Evolutionary conservation across 2,888 invertebrate genomes (phyloP).

Genomic region (Torymus aiolomorphi): DNA sequence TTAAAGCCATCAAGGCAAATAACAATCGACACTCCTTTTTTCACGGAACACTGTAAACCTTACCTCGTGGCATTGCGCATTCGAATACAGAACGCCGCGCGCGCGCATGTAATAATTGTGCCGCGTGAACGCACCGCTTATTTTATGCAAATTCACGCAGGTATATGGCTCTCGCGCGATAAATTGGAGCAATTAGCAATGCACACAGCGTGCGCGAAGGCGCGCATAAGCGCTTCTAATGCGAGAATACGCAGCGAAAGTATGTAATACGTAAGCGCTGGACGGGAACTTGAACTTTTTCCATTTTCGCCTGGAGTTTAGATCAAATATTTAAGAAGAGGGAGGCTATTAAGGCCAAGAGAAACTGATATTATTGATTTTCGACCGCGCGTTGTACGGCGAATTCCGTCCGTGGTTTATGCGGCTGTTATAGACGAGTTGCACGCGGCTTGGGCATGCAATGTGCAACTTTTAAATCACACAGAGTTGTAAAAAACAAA

Average conservation of each 20-base stretch:
- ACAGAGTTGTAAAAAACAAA: background rate
- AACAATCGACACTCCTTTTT: constrained; percentile 40
- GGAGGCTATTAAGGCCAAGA: constrained; percentile 32
- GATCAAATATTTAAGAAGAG: constrained; percentile 40
- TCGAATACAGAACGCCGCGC: too few relatives aligned
- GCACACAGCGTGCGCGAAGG: too few relatives aligned
- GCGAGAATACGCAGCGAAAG: too few relatives aligned
- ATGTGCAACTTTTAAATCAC: constrained; percentile 17
- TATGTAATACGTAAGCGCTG: too few relatives aligned
- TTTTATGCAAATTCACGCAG: constrained; percentile 2
- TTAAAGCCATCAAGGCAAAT: constrained; percentile 38
- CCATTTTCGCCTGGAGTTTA: background rate
- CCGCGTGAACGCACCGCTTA: background rate
- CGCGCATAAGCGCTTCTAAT: too few relatives aligned
- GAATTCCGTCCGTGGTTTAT: constrained; percentile 17
- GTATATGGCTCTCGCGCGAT: too few relatives aligned
- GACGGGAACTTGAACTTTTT: constrained; percentile 17
- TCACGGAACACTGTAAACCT: constrained; percentile 14
- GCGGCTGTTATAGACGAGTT: constrained; percentile 6
- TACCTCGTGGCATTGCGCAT: background rate
- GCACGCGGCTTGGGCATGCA: constrained; percentile 4
- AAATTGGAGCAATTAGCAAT: too few relatives aligned
- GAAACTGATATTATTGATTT: constrained; percentile 44
- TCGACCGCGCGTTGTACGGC: background rate
- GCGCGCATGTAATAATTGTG: background rate